These are phyloP conservation scores for Corythucha ciliata DNA, from an alignment of 2,888 invertebrate species.

Conservation along the genomic window DNA sequence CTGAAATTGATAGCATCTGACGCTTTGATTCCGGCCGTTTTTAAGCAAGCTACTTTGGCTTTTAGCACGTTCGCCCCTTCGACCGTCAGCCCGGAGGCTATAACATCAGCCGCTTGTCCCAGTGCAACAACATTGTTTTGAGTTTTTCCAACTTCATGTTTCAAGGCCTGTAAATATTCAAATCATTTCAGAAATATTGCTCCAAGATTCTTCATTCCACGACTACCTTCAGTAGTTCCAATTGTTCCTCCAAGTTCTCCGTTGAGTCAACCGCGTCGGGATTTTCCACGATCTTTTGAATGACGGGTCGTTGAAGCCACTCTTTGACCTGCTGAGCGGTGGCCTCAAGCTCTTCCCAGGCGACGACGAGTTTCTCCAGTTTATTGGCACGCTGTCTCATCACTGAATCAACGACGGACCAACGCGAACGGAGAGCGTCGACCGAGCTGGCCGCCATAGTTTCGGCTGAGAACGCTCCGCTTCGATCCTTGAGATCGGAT, in stretches of 20 bases:
- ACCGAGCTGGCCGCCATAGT: conserved; percentile 30
- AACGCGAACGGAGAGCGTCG: conserved; percentile 49
- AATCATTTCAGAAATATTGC: not conserved
- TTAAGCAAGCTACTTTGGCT: conserved; percentile 61
- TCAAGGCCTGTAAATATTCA: conserved; percentile 40
- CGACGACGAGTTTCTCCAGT: conserved; percentile 64
- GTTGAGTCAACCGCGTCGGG: conserved; percentile 39
- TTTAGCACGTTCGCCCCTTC: conserved; percentile 67
- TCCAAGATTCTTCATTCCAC: not conserved
- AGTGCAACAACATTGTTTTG: conserved; percentile 71
- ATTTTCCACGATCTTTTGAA: conserved; percentile 24
- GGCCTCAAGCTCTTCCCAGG: conserved; percentile 73
- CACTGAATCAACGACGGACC: conserved; percentile 71
- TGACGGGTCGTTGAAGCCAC: conserved; percentile 46
- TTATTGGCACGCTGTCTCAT: conserved; percentile 69
- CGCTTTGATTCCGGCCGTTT: conserved; percentile 60
- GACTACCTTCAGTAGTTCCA: conserved; percentile 60
- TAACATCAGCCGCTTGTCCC: conserved; percentile 69
- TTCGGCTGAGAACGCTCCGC: conserved; percentile 37
- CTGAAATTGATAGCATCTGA: conserved; percentile 65
- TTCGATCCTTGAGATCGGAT: conserved; percentile 61
- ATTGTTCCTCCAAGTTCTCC: conserved; percentile 64
- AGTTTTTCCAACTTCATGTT: conserved; percentile 76
- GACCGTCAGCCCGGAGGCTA: conserved; percentile 64
- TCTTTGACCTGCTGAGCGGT: conserved; percentile 65